Conservation (phyloP, 2,797 vertebrate genomes). For the Pachyuromys duprasi region DNA sequence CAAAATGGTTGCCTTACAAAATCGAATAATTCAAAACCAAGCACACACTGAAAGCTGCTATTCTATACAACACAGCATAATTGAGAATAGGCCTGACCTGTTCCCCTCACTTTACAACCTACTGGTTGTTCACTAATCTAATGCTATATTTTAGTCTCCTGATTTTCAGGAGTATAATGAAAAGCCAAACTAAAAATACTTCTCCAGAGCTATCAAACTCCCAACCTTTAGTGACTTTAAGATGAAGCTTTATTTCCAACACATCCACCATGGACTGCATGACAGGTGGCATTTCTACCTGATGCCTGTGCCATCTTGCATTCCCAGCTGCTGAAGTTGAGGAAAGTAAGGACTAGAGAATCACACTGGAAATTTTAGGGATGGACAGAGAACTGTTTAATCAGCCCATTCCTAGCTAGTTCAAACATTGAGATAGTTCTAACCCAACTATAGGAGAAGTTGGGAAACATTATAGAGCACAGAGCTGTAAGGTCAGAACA, state of each 20-base stretch:
- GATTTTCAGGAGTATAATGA: not conserved
- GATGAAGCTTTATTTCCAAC: conserved; percentile 24
- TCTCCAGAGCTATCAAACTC: not conserved
- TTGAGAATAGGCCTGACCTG: not conserved
- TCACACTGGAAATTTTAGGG: not conserved
- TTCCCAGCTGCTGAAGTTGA: not conserved
- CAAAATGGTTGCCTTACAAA: not conserved
- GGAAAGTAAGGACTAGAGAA: not conserved
- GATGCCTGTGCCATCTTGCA: not conserved
- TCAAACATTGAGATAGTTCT: not conserved
- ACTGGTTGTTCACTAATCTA: not conserved
- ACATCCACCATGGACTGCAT: not conserved
- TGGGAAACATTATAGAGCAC: not conserved
- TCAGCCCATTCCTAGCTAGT: not conserved
- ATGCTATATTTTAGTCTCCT: not conserved
- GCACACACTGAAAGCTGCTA: not conserved
- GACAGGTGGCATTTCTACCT: not conserved
- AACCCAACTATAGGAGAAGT: not conserved
- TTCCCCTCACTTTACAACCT: not conserved
- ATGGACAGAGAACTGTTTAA: not conserved
- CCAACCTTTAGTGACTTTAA: not conserved
- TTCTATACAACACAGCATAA: not conserved
- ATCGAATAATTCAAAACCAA: not conserved
- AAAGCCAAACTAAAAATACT: not conserved
- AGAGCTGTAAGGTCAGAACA: not conserved